phyloP scores from a whole-genome alignment of 2,113 vertebrate species.

The Gorsachius goisagi region DNA sequence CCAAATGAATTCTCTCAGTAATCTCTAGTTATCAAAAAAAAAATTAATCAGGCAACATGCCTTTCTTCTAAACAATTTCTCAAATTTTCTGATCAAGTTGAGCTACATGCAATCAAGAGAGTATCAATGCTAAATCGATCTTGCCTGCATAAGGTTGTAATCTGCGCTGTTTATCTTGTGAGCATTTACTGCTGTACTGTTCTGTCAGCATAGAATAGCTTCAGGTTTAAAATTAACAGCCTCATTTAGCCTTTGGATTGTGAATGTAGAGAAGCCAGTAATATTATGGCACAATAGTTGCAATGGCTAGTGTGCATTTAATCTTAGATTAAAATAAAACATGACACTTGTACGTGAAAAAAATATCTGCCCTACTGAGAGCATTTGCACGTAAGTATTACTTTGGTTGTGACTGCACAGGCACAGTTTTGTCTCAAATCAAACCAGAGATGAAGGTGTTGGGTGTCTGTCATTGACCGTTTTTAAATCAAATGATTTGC shows the following conservation, averaged over 20 bases:
- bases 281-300: background rate
- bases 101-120: background rate
- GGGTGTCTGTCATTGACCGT: background rate
- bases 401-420: background rate
- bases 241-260: background rate
- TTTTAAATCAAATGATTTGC: background rate
- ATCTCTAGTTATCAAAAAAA: background rate
- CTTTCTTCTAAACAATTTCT: background rate
- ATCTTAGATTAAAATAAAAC: background rate
- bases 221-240: background rate
- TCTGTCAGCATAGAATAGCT: background rate
- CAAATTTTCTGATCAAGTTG: background rate
- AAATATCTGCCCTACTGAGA: background rate
- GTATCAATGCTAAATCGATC: background rate
- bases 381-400: background rate
- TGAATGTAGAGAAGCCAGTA: background rate
- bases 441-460: background rate
- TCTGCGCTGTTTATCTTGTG: background rate
- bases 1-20: background rate
- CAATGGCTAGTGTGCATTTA: background rate
- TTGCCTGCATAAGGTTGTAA: background rate
- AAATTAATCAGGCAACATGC: background rate
- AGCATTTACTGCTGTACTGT: background rate
- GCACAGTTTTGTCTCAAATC: background rate
- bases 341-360: accelerated